Evolutionary conservation across 2,113 vertebrate species (phyloP), one percentile per base, ranked within the genome.

Genomic region (Chelonoidis abingdonii): DNA sequence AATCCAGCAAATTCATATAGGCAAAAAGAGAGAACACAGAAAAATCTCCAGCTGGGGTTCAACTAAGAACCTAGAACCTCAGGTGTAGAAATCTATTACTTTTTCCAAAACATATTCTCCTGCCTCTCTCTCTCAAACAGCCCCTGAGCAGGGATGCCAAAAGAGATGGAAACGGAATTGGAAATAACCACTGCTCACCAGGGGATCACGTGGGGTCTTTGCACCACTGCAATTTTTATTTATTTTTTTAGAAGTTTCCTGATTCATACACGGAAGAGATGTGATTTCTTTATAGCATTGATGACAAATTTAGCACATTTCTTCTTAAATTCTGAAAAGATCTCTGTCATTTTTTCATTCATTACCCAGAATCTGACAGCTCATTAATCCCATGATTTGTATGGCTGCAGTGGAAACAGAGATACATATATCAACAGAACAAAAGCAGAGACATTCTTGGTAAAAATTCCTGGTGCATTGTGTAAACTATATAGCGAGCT

Each of bases 301-400:
- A 78, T 47, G 75, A 78, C 41, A 47, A 47, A 78, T 78, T 53
- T 19, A 54, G 38, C 31, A 53, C 4, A 35, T 50, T 81, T 31
- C 49, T 50, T 80, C 47, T 54, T 80, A 94, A 94, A 89, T 22
- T 25, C 59, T 91, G 14, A 69, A 93, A 94, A 76, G 96, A 90
- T 8, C 84, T 92, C 80, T 95, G 95, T 92, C 91, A 94, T 54
- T 95, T 93, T 88, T 47, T 2, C 90, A 85, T 97, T 97, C 95
- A 92, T 83, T 89, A 97, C 90, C 80, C 91, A 92, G 81, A 89
- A 92, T 89, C 83, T 94, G 95, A 98, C 91, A 98, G 92, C 92
- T 97, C 97, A 97, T 98, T 97, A 97, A 95, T 97, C 97, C 93
- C 91, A 86, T 76, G 21, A 83, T 82, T 96, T 97, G 86, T 89